Conservation (phyloP, 2,113 vertebrate genomes). For the Engystomops pustulosus region DNA sequence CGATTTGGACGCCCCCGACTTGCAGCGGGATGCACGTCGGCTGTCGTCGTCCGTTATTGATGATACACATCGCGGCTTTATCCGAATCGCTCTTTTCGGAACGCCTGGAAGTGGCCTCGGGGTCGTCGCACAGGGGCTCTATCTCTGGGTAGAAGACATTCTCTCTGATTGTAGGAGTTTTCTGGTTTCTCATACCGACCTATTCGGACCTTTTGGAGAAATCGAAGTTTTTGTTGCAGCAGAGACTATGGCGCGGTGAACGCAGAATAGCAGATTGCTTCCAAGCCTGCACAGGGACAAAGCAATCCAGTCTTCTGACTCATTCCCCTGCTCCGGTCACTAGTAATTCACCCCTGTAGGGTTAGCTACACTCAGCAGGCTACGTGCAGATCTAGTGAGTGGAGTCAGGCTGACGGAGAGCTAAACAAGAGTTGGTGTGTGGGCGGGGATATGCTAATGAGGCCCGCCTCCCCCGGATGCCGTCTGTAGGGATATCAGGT, state of each 20-base stretch:
- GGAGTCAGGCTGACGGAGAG: neutral
- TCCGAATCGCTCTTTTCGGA: neutral
- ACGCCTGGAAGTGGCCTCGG: neutral
- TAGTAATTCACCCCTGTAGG: neutral
- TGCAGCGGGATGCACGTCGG: neutral
- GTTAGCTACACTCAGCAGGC: neutral
- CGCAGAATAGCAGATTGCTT: neutral
- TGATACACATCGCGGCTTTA: conserved; percentile 27
- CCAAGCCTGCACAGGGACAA: conserved; percentile 1
- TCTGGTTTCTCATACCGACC: conserved; percentile 53
- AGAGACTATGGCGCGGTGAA: neutral
- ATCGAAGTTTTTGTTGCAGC: neutral
- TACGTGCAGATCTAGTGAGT: neutral
- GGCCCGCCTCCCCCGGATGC: neutral
- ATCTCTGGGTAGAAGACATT: conserved; percentile 49
- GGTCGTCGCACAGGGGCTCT: neutral
- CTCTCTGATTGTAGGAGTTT: conserved; percentile 35
- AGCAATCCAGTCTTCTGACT: neutral
- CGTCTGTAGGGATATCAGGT: neutral
- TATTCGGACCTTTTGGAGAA: neutral
- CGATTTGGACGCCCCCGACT: neutral
- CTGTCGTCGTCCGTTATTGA: neutral
- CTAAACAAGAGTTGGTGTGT: neutral
- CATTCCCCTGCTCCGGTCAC: conserved; percentile 41
- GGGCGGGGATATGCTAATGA: conserved; percentile 36